Base-by-base conservation (phyloP, 1,140 invertebrate genomes). In the Tenebrio molitor region DNA sequence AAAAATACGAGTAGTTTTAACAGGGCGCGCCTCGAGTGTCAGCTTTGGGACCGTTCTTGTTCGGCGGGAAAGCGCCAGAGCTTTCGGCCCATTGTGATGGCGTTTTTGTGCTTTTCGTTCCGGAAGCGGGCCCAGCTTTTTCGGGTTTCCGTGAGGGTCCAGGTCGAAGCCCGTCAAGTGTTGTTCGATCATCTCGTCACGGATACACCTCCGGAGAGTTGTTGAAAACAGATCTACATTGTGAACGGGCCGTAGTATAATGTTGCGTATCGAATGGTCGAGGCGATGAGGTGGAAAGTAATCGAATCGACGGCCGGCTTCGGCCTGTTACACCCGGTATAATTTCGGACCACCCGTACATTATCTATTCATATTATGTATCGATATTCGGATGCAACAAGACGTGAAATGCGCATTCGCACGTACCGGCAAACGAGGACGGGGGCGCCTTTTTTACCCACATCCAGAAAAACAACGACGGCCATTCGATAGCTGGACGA, bases 241-340 rank as follows among this genome's bases (percentile, higher is more conserved):
- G 50, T 29, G 50, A 58, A 25, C 50, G 14, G 10, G 10, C 50
- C 23, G 39, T 42, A 46, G 72, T 70, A 74, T 74, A 74, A 74
- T 29, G 63, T 74, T 74, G 67, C 67, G 65, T 74, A 70, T 74
- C 67, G 58, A 62, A 74, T 66, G 66, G 53, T 62, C 8, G 42
- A 25, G 7, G 33, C 67, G 69, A 66, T 68, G 67, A 69, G 58
- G 21, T 50, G 67, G 25, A 29, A 74, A 74, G 41, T 69, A 74
- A 70, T 44, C 41, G 33, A 58, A 69, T 34, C 41, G 72, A 74
- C 72, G 44, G 36, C 41, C 53, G 53, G 66, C 67, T 70, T 62
- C 65, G 63, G 72, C 72, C 46, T 74, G 71, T 73, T 73, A 67
- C 71, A 69, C 71, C 50, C 71, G 34, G 53, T 69, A 63, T 25